Base-by-base conservation (phyloP, 2,888 invertebrate genomes). In the Argyresthia goedartella region DNA sequence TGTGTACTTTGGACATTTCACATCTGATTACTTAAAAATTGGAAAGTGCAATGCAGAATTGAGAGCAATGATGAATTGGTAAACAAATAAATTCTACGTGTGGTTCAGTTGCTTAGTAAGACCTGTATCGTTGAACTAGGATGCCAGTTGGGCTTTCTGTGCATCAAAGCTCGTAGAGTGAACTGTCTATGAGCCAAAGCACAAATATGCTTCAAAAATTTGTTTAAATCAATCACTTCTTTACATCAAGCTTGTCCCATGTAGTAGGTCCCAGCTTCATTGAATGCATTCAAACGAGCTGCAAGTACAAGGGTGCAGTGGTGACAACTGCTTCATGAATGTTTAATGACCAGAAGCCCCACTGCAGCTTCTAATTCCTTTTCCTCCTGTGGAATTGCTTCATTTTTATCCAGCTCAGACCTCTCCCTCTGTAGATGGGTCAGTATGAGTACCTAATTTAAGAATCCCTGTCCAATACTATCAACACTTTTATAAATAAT, bases 281-380 rank as follows among this genome's bases (percentile, higher is more conserved):
- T n/a, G n/a, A n/a, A n/a, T n/a, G n/a, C n/a, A n/a, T n/a, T n/a
- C n/a, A n/a, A n/a, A n/a, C n/a, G n/a, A n/a, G n/a, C n/a, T n/a
- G n/a, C n/a, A n/a, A n/a, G n/a, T n/a, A n/a, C n/a, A n/a, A 96
- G 0, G 99, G 98, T 25, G 98, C 96, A 52, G 97, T 96, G 1
- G 98, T 97, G 15, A 95, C 95, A 39, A 99, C 97, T 53, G 98
- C 98, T 73, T 98, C 97, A 80, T 99, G 99, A 44, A 98, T 95
- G 81, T 96, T 95, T 61, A 65, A 92, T 91, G 50, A 92, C 90
- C 36, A 95, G 82, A 60, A 92, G 91, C 55, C 91, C 91, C 35
- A 96, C 90, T 39, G 94, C 93, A 64, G 92, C 91, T 63, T 94
- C 92, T 60, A 98, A 81, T 75, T 97, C 97, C 56, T 92, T 89